These are phyloP conservation scores for Pollenia amentaria DNA, from an alignment of 2,888 invertebrate genomes.

Conservation along the genomic window DNA sequence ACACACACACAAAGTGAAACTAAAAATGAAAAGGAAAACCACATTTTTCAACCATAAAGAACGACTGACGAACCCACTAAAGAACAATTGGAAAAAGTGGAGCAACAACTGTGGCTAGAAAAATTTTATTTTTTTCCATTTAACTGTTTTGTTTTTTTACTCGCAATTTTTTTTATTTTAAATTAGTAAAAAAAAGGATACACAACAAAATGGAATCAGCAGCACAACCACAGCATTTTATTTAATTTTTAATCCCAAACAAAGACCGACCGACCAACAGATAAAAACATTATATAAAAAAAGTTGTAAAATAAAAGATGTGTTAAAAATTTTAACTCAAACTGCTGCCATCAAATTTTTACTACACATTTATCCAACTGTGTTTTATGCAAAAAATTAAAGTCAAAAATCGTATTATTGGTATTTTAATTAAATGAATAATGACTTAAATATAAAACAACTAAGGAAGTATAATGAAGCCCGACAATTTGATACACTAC, in stretches of 20 bases:
- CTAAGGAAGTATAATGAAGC: too few species aligned
- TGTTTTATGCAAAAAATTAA: constrained; percentile 19
- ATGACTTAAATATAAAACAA: constrained; percentile 14
- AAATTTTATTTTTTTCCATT: constrained; percentile 1
- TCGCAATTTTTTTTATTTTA: constrained; percentile 17
- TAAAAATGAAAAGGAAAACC: constrained; percentile 25
- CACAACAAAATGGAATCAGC: neutral
- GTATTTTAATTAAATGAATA: constrained; percentile 47
- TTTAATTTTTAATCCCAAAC: constrained; percentile 43
- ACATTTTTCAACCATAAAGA: constrained; percentile 33
- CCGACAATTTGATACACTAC: too few species aligned
- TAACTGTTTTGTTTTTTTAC: neutral
- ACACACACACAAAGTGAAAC: neutral
- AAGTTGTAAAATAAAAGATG: constrained; percentile 16
- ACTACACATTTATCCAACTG: neutral
- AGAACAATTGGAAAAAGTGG: constrained; percentile 59
- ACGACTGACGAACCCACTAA: constrained; percentile 43
- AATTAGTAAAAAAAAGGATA: constrained; percentile 16
- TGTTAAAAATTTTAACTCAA: neutral
- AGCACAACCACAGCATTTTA: constrained; percentile 45
- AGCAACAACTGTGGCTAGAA: constrained; percentile 59
- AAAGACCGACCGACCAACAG: neutral
- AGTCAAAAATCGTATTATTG: constrained; percentile 27
- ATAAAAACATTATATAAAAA: neutral
- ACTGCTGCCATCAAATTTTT: neutral